These are phyloP conservation scores for Pammene fasciana DNA, from an alignment of 2,888 invertebrate species.

Conservation along the genomic window DNA sequence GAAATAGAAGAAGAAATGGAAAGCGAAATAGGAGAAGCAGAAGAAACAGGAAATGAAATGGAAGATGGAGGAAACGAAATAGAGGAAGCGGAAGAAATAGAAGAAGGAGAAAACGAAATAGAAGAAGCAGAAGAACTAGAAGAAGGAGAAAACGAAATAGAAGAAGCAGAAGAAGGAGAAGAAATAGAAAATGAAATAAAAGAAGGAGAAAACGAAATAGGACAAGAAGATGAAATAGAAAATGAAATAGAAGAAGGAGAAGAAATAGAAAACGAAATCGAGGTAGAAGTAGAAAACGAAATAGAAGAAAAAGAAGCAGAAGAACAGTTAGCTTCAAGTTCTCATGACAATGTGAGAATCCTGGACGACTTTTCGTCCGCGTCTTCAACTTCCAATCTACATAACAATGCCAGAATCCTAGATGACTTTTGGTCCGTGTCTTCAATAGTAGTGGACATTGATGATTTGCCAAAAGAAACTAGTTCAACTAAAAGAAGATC, in stretches of 20 bases:
- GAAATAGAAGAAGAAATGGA: too few relatives aligned
- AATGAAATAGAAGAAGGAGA: too few relatives aligned
- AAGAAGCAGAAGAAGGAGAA: background rate
- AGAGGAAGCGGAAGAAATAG: too few relatives aligned
- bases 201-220: background rate
- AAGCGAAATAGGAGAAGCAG: too few relatives aligned
- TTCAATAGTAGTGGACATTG: background rate
- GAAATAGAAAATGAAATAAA: background rate
- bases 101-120: background rate
- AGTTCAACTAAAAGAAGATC: background rate
- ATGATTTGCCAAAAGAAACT: background rate
- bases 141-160: too few relatives aligned
- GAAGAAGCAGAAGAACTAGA: too few relatives aligned
- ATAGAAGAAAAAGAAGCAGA: background rate
- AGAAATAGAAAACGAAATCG: too few relatives aligned
- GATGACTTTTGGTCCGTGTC: constrained; percentile 32
- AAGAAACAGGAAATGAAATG: too few relatives aligned
- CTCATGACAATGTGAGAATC: background rate
- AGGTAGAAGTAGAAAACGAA: too few relatives aligned
- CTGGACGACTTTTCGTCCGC: constrained; percentile 26
- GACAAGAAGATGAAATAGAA: too few relatives aligned
- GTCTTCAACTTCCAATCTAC: too few relatives aligned
- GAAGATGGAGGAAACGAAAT: too few relatives aligned
- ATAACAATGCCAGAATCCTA: background rate
- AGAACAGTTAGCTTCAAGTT: background rate